Conservation (phyloP, 2,113 vertebrate genomes). For the Guaruba guarouba region DNA sequence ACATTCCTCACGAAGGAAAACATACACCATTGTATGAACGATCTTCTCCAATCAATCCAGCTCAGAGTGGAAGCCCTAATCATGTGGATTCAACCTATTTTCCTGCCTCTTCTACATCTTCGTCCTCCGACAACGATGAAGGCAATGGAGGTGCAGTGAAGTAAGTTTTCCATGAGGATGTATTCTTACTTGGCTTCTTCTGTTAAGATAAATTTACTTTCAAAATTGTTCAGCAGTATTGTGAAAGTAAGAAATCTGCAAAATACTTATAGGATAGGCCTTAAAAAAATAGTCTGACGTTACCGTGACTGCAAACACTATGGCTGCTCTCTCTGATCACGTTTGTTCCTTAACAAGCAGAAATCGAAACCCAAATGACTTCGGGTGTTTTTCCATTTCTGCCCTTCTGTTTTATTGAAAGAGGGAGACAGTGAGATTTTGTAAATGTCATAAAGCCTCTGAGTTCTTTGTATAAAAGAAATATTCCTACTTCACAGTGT, state of each 20-base stretch:
- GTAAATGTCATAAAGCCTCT: slow-evolving; percentile 20
- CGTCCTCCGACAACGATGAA: slow-evolving; percentile 89
- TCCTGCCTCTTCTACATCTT: slow-evolving; percentile 85
- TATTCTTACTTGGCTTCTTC: background rate
- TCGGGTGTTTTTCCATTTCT: background rate
- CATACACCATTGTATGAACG: slow-evolving; percentile 93
- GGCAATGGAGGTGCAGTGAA: slow-evolving; percentile 84
- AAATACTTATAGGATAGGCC: background rate
- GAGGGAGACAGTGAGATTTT: background rate
- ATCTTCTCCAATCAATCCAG: slow-evolving; percentile 86
- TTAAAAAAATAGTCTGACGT: background rate
- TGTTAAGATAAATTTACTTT: background rate
- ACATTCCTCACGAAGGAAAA: slow-evolving; percentile 91
- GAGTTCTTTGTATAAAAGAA: background rate
- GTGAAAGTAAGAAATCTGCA: background rate
- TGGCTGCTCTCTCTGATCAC: background rate
- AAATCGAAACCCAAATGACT: background rate
- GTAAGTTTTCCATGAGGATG: slow-evolving; percentile 73
- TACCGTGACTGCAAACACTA: background rate
- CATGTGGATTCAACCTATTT: slow-evolving; percentile 84
- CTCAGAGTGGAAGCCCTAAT: slow-evolving; percentile 81
- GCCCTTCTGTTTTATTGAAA: background rate
- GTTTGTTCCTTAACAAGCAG: background rate
- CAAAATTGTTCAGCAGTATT: background rate
- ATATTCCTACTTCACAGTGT: background rate